Evolutionary conservation across 2,888 invertebrate species (phyloP).

Genomic region (Ochlodes sylvanus): DNA sequence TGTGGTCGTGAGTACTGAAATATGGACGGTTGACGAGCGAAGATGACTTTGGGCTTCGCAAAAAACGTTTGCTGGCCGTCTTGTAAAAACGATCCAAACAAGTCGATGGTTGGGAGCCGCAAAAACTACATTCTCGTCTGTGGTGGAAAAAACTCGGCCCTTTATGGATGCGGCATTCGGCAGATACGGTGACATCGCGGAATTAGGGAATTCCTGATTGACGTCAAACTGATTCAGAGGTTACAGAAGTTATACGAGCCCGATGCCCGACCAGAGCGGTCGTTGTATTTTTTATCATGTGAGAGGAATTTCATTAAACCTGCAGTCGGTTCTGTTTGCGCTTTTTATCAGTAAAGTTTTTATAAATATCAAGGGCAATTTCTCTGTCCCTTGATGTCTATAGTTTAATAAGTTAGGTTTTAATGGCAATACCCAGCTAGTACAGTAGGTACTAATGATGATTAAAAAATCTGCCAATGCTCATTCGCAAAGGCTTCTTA

Average conservation of each 20-base stretch:
- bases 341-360: conserved; percentile 25
- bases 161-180: conserved; percentile 74
- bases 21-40: conserved; percentile 72
- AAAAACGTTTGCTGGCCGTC: conserved; percentile 64
- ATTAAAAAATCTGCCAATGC: too few species aligned
- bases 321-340: conserved; percentile 5
- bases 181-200: conserved; percentile 54
- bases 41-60: conserved; percentile 71
- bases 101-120: conserved; percentile 63
- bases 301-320: conserved; percentile 33
- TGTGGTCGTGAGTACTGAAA: conserved; percentile 68
- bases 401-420: not conserved
- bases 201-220: conserved; percentile 49
- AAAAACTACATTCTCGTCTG: conserved; percentile 71
- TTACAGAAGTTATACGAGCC: conserved; percentile 34
- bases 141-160: conserved; percentile 60
- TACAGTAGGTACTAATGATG: too few species aligned
- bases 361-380: conserved; percentile 16
- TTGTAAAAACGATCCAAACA: conserved; percentile 73
- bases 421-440: not conserved
- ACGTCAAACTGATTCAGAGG: conserved; percentile 44
- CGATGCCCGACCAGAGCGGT: conserved; percentile 22
- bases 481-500: too few species aligned
- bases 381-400: not conserved
- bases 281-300: conserved; percentile 33